Conservation (phyloP, 2,797 vertebrate species). For the Miichthys miiuy region DNA sequence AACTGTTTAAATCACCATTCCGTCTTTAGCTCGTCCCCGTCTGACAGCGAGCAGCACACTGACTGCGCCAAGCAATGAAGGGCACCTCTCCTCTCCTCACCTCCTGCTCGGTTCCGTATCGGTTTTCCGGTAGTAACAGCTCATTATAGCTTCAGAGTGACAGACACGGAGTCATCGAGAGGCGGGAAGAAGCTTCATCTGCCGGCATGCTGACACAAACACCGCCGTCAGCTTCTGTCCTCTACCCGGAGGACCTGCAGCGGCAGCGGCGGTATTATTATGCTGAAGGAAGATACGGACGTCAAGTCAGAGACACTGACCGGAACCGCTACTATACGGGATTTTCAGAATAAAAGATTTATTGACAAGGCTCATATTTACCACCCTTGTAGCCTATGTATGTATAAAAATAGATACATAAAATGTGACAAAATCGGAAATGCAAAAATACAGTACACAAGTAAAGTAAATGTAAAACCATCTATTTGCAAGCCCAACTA, state of each 20-base stretch:
- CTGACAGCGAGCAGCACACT: conserved; percentile 57
- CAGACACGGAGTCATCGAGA: accelerated
- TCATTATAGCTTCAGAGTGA: too few species aligned
- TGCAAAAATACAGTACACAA: background rate
- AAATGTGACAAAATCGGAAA: background rate
- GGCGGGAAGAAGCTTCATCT: background rate
- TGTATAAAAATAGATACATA: background rate
- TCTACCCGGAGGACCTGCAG: conserved; percentile 32
- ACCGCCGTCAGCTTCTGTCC: background rate
- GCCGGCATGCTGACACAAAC: conserved; percentile 7
- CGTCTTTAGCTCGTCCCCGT: conserved; percentile 38
- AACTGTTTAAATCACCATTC: conserved; percentile 20
- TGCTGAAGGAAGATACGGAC: conserved; percentile 42
- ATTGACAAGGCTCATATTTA: accelerated
- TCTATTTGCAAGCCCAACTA: background rate
- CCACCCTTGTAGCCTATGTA: background rate
- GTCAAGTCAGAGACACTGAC: conserved; percentile 18
- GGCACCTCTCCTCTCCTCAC: conserved; percentile 54
- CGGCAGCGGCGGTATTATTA: conserved; percentile 3
- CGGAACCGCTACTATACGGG: accelerated
- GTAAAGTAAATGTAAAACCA: background rate
- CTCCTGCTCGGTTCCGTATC: too few species aligned
- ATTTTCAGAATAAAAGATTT: conserved; percentile 49
- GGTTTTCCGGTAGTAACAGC: too few species aligned
- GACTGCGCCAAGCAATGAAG: conserved; percentile 56